Conservation (phyloP, 2,888 invertebrate genomes). For the Chaetogeoica ovagalla region DNA sequence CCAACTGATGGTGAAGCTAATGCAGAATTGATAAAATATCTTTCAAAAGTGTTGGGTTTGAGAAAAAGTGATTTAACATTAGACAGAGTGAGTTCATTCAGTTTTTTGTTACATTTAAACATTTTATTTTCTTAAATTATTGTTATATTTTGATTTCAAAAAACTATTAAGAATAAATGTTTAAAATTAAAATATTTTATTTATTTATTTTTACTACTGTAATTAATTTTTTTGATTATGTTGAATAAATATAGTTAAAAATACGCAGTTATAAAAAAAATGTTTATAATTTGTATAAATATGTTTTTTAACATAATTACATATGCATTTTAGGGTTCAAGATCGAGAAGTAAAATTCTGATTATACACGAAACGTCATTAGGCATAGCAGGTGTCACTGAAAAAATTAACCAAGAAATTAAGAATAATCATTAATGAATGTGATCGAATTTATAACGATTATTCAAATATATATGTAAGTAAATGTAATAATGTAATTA, state of each 20-base stretch:
- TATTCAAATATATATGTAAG: background rate
- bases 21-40: constrained; percentile 72
- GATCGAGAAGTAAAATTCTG: constrained; percentile 65
- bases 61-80: constrained; percentile 72
- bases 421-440: constrained; percentile 15
- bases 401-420: constrained; percentile 41
- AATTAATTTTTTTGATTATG: no score
- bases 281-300: background rate
- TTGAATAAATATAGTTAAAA: no score
- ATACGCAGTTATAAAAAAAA: no score
- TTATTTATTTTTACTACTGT: no score
- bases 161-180: background rate
- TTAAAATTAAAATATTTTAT: no score
- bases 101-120: background rate
- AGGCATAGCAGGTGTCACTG: constrained; percentile 27
- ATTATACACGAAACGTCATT: constrained; percentile 58
- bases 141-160: background rate
- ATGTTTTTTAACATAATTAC: background rate
- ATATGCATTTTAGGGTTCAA: constrained; percentile 62
- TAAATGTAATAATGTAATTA: background rate
- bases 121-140: background rate
- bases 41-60: constrained; percentile 70
- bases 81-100: constrained; percentile 63
- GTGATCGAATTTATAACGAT: background rate
- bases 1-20: constrained; percentile 82